Conservation (phyloP, 2,113 vertebrate species). For the Eurystomus gularis region DNA sequence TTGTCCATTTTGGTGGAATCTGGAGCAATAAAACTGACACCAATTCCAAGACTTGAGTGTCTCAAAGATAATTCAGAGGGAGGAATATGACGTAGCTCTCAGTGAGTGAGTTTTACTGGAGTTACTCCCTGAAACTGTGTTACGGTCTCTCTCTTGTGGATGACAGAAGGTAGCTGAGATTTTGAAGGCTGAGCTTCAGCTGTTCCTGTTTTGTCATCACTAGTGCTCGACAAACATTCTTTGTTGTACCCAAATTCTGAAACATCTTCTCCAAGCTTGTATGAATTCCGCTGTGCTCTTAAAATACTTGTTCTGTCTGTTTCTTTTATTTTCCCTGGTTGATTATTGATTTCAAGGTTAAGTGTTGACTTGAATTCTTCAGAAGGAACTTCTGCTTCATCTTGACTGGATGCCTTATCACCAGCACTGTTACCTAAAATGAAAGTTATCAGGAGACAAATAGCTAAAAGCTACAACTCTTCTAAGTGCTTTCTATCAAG, state of each 20-base stretch:
- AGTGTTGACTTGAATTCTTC: conserved; percentile 61
- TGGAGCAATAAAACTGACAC: conserved; percentile 56
- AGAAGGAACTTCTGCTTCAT: conserved; percentile 34
- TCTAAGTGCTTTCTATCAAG: neutral
- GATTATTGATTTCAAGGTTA: conserved; percentile 36
- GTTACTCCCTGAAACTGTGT: conserved; percentile 55
- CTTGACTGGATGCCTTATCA: conserved; percentile 22
- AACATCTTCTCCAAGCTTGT: conserved; percentile 17
- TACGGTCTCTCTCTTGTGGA: conserved; percentile 14
- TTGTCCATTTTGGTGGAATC: conserved; percentile 79
- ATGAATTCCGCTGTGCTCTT: conserved; percentile 9
- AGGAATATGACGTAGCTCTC: conserved; percentile 79
- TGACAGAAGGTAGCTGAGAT: neutral
- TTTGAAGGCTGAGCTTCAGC: conserved; percentile 31
- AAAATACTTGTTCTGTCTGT: conserved; percentile 8
- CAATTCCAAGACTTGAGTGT: conserved; percentile 59
- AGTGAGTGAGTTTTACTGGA: conserved; percentile 76
- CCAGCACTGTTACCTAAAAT: conserved; percentile 54
- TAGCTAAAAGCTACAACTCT: neutral
- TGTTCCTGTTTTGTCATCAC: conserved; percentile 26
- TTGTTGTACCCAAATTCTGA: neutral
- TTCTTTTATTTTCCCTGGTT: conserved; percentile 48
- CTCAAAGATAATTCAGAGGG: conserved; percentile 69
- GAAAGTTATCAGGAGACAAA: conserved; percentile 7
- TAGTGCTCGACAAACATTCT: neutral